Conservation (phyloP, 1,140 invertebrate genomes). For the Eumaeus atala region DNA sequence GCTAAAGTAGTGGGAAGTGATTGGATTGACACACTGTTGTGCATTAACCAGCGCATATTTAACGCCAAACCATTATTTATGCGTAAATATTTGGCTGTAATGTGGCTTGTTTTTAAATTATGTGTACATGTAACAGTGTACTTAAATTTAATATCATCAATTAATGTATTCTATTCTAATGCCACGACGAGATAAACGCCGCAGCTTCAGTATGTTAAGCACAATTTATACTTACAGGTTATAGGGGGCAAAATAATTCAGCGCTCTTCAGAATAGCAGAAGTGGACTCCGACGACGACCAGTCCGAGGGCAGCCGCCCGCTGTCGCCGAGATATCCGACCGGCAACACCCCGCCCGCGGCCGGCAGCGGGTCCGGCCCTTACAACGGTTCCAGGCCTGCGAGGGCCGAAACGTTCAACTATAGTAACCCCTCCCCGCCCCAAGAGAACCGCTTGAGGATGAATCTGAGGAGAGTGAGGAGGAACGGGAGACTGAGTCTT, state of each 20-base stretch:
- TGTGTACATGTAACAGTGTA: no score
- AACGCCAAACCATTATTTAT: no score
- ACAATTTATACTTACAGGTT: slow-evolving; percentile 39
- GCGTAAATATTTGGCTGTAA: no score
- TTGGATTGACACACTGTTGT: no score
- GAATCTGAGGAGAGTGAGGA: slow-evolving; percentile 36
- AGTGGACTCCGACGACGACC: slow-evolving; percentile 76
- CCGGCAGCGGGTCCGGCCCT: neutral
- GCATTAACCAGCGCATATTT: no score
- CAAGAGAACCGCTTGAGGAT: slow-evolving; percentile 37
- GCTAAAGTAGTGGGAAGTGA: no score
- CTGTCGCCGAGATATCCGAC: slow-evolving; percentile 51
- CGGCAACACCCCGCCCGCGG: slow-evolving; percentile 14
- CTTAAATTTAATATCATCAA: no score
- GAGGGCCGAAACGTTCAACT: slow-evolving; percentile 45
- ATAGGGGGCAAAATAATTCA: slow-evolving; percentile 64
- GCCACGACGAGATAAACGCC: slow-evolving; percentile 8
- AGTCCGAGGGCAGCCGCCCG: slow-evolving; percentile 54
- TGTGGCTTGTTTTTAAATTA: no score
- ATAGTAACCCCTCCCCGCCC: slow-evolving; percentile 32
- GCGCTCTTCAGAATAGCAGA: slow-evolving; percentile 74
- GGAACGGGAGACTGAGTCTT: slow-evolving; percentile 44
- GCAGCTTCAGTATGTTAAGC: neutral
- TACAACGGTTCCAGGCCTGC: no score
- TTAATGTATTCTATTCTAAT: no score